Evolutionary conservation across 1,140 invertebrate species (phyloP).

Genomic region (Trinorchestia longiramus): DNA sequence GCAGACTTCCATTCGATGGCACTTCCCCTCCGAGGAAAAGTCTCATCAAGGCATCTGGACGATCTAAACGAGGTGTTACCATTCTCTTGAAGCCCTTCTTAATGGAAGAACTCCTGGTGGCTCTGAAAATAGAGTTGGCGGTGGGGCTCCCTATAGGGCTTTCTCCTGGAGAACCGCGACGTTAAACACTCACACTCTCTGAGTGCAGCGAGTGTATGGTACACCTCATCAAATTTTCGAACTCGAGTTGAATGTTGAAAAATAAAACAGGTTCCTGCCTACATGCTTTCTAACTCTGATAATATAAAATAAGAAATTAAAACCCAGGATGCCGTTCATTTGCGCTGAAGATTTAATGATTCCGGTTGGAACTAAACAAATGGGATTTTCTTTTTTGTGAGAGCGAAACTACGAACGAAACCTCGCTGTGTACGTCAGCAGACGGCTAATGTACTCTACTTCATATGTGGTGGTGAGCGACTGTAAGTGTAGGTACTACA

Average conservation of each 20-base stretch:
- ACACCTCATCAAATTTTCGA: neutral
- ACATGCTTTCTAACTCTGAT: neutral
- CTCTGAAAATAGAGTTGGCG: neutral
- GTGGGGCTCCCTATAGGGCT: slow-evolving; percentile 5
- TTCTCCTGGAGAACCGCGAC: neutral
- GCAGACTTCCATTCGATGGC: slow-evolving; percentile 6
- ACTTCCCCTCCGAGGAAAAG: neutral
- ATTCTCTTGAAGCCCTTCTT: slow-evolving; percentile 1
- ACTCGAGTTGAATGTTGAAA: neutral
- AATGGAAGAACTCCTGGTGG: slow-evolving; percentile 31
- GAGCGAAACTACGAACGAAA: neutral
- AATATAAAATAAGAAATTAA: neutral
- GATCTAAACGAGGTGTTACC: slow-evolving; percentile 53
- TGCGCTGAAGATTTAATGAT: neutral
- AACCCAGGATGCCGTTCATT: neutral
- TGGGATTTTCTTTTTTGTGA: neutral
- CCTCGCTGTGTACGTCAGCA: neutral
- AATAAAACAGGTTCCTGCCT: neutral
- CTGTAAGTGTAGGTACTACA: no score
- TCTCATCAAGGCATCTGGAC: slow-evolving; percentile 50
- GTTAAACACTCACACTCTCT: neutral
- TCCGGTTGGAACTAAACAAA: neutral
- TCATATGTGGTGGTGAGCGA: neutral
- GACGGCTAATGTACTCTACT: neutral
- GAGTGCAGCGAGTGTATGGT: neutral